These are phyloP conservation scores for Andricus grossulariae DNA, from an alignment of 1,140 invertebrate genomes.

Conservation along the genomic window DNA sequence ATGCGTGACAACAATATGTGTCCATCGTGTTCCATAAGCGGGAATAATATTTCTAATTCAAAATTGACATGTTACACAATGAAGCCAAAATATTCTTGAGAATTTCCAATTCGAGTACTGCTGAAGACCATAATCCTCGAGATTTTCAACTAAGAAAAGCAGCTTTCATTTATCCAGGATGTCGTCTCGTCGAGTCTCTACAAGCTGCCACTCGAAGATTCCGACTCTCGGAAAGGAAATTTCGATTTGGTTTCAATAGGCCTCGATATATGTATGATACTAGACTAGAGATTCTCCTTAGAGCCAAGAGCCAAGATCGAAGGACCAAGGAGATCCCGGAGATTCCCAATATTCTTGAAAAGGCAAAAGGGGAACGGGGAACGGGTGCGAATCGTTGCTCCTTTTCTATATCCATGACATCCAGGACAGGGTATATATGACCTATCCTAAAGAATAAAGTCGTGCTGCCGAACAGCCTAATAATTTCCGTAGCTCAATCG, in stretches of 20 bases:
- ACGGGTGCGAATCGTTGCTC: conserved; percentile 20
- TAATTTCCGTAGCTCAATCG: conserved; percentile 21
- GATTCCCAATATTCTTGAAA: conserved; percentile 21
- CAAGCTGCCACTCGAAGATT: conserved; percentile 25
- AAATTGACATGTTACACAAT: too few species aligned
- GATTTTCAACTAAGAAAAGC: background rate
- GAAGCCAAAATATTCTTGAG: too few species aligned
- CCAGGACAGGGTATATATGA: background rate
- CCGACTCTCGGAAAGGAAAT: conserved; percentile 3
- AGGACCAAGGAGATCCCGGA: background rate
- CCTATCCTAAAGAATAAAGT: background rate
- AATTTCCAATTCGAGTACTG: too few species aligned
- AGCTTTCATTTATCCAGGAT: background rate
- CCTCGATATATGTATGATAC: conserved; percentile 23
- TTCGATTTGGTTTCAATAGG: conserved; percentile 9
- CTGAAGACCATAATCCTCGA: too few species aligned
- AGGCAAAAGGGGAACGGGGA: background rate
- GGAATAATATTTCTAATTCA: too few species aligned
- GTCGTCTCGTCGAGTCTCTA: background rate
- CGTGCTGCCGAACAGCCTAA: background rate
- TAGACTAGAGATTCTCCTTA: background rate
- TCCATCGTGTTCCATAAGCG: too few species aligned
- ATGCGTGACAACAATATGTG: too few species aligned
- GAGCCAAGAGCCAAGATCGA: background rate
- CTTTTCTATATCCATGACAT: background rate